Evolutionary conservation across 1,140 invertebrate species (phyloP).

Genomic region (Caenorhabditis briggsae): DNA sequence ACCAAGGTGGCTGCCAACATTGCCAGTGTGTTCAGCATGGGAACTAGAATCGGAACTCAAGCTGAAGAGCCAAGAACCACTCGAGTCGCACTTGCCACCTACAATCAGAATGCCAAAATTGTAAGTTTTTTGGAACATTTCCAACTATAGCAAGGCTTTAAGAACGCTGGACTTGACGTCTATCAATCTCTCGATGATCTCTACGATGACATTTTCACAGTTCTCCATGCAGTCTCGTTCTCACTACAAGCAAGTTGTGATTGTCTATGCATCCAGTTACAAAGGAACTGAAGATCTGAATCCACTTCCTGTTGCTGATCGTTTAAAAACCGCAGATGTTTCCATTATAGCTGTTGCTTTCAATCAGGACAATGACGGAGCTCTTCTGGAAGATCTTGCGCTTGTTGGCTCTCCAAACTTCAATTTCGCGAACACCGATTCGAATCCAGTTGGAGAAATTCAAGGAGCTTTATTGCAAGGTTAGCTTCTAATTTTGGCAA

Average conservation of each 20-base stretch:
- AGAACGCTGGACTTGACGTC: neutral
- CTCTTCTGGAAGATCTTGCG: neutral
- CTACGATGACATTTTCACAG: neutral
- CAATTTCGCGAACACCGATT: neutral
- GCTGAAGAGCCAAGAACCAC: neutral
- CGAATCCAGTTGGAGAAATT: neutral
- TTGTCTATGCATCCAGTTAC: neutral
- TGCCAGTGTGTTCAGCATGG: neutral
- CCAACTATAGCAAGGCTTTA: neutral
- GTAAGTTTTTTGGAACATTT: neutral
- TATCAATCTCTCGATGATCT: neutral
- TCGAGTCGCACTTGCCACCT: neutral
- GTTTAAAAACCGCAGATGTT: neutral
- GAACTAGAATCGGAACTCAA: neutral
- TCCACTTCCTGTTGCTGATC: neutral
- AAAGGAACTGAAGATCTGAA: neutral
- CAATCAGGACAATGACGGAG: neutral
- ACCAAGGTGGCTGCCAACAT: neutral
- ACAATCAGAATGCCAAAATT: neutral
- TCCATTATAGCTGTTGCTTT: neutral
- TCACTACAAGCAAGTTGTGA: neutral
- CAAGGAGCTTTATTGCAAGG: neutral
- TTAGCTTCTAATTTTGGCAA: neutral
- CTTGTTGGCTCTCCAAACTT: neutral
- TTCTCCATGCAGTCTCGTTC: neutral